Evolutionary conservation across 2,888 invertebrate genomes (phyloP).

Genomic region (Zhuqinia jingwanae): DNA sequence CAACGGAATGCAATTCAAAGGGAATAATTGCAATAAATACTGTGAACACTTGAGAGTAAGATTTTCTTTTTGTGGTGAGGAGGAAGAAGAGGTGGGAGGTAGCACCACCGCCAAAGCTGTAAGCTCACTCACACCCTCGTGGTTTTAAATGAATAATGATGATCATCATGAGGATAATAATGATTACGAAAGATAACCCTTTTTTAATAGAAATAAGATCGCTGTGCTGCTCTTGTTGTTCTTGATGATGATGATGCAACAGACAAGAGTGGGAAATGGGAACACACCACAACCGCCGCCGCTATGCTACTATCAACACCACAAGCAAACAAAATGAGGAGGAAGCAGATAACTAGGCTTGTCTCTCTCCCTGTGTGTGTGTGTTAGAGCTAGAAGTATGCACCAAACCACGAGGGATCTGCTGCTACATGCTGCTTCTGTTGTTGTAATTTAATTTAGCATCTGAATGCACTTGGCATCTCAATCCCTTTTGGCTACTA

Average conservation of each 20-base stretch:
- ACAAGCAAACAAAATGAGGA: conserved; percentile 31
- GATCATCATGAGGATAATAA: conserved; percentile 36
- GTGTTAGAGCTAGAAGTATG: too few species aligned
- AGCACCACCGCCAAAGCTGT: not conserved
- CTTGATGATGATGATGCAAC: conserved; percentile 57
- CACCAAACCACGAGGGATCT: too few species aligned
- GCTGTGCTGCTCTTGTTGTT: conserved; percentile 31
- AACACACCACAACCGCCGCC: conserved; percentile 38
- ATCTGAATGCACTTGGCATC: conserved; percentile 62
- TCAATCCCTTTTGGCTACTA: conserved; percentile 13
- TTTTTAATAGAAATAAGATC: conserved; percentile 22
- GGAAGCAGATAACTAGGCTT: not conserved
- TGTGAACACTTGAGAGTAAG: not conserved
- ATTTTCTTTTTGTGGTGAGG: not conserved
- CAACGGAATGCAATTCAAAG: not conserved
- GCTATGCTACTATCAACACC: too few species aligned
- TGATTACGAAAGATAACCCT: conserved; percentile 44
- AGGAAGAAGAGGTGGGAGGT: not conserved
- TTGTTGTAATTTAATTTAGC: conserved; percentile 38
- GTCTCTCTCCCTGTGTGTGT: too few species aligned
- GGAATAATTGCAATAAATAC: not conserved
- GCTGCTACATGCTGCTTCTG: not conserved
- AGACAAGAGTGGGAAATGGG: conserved; percentile 66
- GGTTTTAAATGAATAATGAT: conserved; percentile 53
- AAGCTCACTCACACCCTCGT: conserved; percentile 52